Base-by-base conservation (phyloP, 1,140 invertebrate species). In the Neelides sp. region DNA sequence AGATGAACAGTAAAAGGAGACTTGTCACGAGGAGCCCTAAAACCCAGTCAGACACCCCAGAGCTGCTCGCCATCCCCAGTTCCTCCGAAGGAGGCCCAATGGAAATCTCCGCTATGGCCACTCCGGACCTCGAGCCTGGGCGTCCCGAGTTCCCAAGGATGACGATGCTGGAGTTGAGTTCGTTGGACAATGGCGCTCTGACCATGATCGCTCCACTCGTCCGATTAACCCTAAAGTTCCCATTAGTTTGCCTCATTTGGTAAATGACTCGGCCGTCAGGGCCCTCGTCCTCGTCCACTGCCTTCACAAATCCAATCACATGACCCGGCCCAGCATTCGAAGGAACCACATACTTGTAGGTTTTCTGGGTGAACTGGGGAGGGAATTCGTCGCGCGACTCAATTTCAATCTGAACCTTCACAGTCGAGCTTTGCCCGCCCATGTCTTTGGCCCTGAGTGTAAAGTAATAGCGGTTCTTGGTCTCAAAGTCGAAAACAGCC, bases 321-420 rank as follows among this genome's bases (percentile, higher is more conserved):
- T 81, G 81, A 1, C 89, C 90, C 34, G 77, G 69, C 17, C 71
- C 71, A 8, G 77, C 74, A 22, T 79, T 77, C 10, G 79, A 78
- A 3, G 78, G 77, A 20, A 90, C 71, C 4, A 74, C 69, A 66
- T 95, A 95, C 52, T 79, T 76, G 66, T 96, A 98, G 1, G 82
- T 82, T 46, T 80, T 75, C 63, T 91, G 82, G 0, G 80, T 82
- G 63, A 97, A 95, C 58, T 85, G 83, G 0, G 92, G 92, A 64
- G 82, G 78, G 68, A 85, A 95, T 68, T 96, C 92, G 67, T 97
- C 92, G 54, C 80, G 75, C 46, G 89, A 89, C 61, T 90, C 83
- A 51, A 96, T 81, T 64, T 89, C 82, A 1, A 96, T 77, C 46
- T 80, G 73, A 0, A 94, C 86, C 59, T 79, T 77, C 0, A 87